These are phyloP conservation scores for Condylura cristata DNA, from an alignment of 2,113 vertebrate species.

Conservation along the genomic window DNA sequence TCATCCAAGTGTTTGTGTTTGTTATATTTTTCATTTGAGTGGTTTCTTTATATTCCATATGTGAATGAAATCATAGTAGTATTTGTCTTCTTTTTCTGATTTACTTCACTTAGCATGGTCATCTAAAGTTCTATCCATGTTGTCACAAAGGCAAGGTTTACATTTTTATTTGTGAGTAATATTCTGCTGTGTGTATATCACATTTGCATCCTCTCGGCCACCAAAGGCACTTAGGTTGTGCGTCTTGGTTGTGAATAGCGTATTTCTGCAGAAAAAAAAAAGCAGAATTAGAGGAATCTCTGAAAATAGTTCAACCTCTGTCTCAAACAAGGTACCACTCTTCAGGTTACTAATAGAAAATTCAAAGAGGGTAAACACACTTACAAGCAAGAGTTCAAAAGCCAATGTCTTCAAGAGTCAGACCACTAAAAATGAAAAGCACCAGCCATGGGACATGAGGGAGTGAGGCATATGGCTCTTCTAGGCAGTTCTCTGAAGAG, in stretches of 20 bases:
- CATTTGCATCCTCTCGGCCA: background rate
- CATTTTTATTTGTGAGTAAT: background rate
- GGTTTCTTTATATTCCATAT: background rate
- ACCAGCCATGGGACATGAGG: background rate
- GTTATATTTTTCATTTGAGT: background rate
- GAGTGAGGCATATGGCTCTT: background rate
- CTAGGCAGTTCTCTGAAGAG: background rate
- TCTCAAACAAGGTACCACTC: background rate
- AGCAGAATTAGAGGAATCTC: background rate
- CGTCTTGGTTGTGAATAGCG: background rate
- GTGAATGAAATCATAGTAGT: background rate
- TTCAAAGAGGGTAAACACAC: background rate
- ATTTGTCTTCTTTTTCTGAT: background rate
- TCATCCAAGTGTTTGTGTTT: background rate
- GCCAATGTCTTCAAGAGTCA: background rate
- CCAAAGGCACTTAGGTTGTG: background rate
- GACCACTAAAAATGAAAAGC: background rate
- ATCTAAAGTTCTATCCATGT: background rate
- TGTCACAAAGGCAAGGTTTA: background rate
- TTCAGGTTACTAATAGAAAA: conserved; percentile 23
- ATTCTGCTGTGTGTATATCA: background rate
- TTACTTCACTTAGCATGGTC: background rate
- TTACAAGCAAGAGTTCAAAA: conserved; percentile 7
- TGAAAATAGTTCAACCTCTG: conserved; percentile 22
- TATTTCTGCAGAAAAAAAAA: background rate